Evolutionary conservation across 2,113 vertebrate species (phyloP), one percentile per base, ranked within the genome.

Genomic region (Seriola aureovittata): DNA sequence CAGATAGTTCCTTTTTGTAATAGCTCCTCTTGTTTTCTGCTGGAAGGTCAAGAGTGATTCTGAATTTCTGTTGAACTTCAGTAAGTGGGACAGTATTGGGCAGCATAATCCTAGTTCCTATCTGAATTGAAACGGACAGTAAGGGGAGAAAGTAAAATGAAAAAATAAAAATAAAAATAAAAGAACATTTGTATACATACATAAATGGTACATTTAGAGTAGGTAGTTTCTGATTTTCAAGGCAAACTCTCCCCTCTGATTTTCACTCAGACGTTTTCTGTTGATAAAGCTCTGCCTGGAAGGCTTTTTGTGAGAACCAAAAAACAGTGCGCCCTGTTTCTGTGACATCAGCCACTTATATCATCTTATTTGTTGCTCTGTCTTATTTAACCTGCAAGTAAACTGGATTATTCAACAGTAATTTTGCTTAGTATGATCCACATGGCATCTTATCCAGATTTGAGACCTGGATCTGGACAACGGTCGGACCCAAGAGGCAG

Each of bases 251-350:
- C 44, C 23, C 34, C 23, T 59, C 68, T 72, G 75, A 78, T 68
- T 23, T 68, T 67, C 36, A 70, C 71, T 70, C 32, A 69, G 23
- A 75, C 11, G n/a, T 67, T 62, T 54, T 54, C 60, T 19, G 44
- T 59, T 68, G 23, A 50, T 66, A 19, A 70, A 38, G 48, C 36
- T 55, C 36, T 69, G 46, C 64, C 55, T 63, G 46, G 34, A 69
- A 36, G 36, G 40, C 66, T 58, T 70, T 77, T 42, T 82, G 23
- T 59, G 4, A 70, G 29, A 57, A 54, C n/a, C 16, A 54, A 81
- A 75, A 55, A 3, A 55, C 66, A 75, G 38, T 63, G 55, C 6
- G 60, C 36, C 71, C 55, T 48, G 21, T 76, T 65, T 71, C 38
- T 2, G 2, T 64, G 63, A 63, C 71, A 75, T 44, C 25, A 34